phyloP scores from a whole-genome alignment of 2,797 vertebrate species.

The Alectoris magna region DNA sequence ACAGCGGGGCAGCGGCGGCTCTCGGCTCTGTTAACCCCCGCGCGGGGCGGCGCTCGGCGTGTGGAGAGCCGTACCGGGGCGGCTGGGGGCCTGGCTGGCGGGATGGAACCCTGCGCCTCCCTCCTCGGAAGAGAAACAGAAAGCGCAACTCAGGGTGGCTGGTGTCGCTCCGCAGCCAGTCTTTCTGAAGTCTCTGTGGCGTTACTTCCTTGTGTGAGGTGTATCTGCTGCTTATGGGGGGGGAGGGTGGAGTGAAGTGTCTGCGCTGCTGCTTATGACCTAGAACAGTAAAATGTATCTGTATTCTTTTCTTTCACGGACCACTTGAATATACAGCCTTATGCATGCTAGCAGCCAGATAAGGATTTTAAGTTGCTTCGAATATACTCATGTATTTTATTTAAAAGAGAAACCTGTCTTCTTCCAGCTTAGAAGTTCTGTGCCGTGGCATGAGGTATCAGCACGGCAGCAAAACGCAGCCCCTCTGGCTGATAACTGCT shows the following conservation, averaged over 20 bases:
- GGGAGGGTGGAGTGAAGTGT: no score
- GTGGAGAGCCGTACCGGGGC: no score
- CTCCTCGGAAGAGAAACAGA: neutral
- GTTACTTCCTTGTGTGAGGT: neutral
- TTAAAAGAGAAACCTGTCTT: neutral
- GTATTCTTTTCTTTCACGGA: neutral
- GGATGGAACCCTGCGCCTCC: accelerated
- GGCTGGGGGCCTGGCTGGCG: neutral
- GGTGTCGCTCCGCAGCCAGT: neutral
- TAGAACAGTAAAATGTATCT: no score
- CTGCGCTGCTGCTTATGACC: neutral
- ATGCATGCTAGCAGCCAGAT: neutral
- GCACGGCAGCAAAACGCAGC: neutral
- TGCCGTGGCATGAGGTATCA: neutral
- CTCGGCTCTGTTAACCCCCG: no score
- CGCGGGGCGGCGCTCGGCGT: no score
- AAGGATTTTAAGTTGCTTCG: neutral
- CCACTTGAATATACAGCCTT: neutral
- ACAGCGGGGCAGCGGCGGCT: no score
- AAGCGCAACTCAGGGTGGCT: neutral
- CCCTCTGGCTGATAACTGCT: neutral
- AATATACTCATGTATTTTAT: neutral
- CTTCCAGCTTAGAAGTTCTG: neutral
- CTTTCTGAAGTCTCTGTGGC: neutral
- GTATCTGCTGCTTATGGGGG: neutral